Base-by-base conservation (phyloP, 2,797 vertebrate species). In the Anas bernieri region DNA sequence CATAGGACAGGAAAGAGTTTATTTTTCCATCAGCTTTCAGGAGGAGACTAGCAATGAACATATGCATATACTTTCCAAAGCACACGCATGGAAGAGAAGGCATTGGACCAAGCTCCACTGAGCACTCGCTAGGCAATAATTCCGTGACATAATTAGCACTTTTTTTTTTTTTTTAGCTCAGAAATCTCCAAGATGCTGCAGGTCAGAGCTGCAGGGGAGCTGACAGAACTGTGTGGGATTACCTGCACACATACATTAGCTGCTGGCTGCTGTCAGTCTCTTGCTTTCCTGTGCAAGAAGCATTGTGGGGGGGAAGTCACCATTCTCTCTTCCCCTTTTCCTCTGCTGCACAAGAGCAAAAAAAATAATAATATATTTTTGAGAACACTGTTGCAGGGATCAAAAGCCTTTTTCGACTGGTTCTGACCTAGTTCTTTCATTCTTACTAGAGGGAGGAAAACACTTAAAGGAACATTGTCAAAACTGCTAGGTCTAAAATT, bases 361-460 rank as follows among this genome's bases (percentile, higher is more conserved):
- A 70, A 37, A 9, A 41, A 91, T 6, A 28, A 41, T 14, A 73
- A 90, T 52, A 80, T 74, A n/a, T 58, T 22, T 13, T 12, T n/a
- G 33, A 87, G 91, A 95, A 73, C 52, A 89, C 61, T 93, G 81
- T 77, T 92, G 90, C 83, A 94, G 94, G 96, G 91, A 97, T 96
- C 92, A 95, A 96, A 96, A 96, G 92, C 86, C 93, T 91, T 94
- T 95, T 95, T 91, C 94, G 92, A 74, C 72, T 74, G 84, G 84
- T 94, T 93, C 93, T 97, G 97, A 97, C 96, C 96, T 97, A 97
- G 94, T 97, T 97, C 94, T 97, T 97, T 97, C 97, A 97, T 90
- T 97, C 96, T 92, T 93, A 94, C 95, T 93, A 87, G 78, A 95
- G 88, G 89, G 83, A 56, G 78, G 84, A 94, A 96, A 74, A 61